Base-by-base conservation (phyloP, 1,140 invertebrate species). In the Stenopsyche tienmushanensis region DNA sequence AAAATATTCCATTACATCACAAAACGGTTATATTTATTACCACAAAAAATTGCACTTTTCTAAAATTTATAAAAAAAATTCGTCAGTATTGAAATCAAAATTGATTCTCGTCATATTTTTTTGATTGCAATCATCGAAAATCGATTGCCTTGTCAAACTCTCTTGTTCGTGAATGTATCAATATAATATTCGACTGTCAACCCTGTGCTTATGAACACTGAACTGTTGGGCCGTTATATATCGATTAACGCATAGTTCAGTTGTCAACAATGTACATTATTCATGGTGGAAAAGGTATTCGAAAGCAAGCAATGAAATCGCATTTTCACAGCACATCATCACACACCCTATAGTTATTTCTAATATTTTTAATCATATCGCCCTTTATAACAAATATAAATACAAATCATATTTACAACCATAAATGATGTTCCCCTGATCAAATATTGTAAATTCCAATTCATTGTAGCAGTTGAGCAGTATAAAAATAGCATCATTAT, bases 1-100 rank as follows among this genome's bases (percentile, higher is more conserved):
- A 62, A 62, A 62, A 62, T 62, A 24, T 15, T 23, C n/a, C 24
- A 25, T 13, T n/a, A 57, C 21, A 24, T 52, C 13, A 52, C 24
- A 52, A 44, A 15, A 3, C 3, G 24, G 18, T 24, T 25, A 13
- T 52, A 13, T 52, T 52, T 54, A 10, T 34, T 54, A 3, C n/a
- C 15, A 49, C 10, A 29, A 26, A 52, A 52, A 34, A 9, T 21
- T 54, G 15, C 26, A 3, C 23, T 21, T 29, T 13, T 29, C 52
- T 24, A 18, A 49, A 1, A 1, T 49, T 2, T 49, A 18, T 49
- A 18, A 21, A 49, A 2, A 21, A 5, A 5, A 15, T 42, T 42
- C 9, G 41, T 42, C 1, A 1, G 41, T 45, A 45, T 45, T 5
- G 5, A 9, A 18, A 3, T 20, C 1, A 50, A 50, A 50, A 50